Conservation (phyloP, 2,888 invertebrate genomes). For the Drosophila paranaensis region DNA sequence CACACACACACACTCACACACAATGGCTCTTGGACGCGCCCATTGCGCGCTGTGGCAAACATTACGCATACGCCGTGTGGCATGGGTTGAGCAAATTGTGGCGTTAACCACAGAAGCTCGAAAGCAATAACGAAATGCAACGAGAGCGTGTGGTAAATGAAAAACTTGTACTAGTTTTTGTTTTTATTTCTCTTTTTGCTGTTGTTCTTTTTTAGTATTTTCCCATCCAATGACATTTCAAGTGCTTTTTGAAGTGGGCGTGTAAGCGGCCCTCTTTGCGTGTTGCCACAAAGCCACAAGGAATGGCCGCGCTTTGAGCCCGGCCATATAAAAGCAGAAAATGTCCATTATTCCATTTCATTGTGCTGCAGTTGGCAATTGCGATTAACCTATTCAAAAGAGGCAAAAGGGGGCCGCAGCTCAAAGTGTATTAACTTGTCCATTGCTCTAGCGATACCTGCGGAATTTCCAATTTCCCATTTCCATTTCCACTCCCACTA, state of each 20-base stretch:
- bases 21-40: constrained; percentile 2
- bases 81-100: constrained; percentile 24
- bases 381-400: constrained; percentile 58
- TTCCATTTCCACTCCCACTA: too few species aligned
- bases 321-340: constrained; percentile 15
- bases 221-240: constrained; percentile 32
- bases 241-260: constrained; percentile 29
- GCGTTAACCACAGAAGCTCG: constrained; percentile 10
- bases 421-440: constrained; percentile 46
- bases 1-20: constrained; percentile 14
- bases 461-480: constrained; percentile 23
- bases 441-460: constrained; percentile 8
- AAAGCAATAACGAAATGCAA: constrained; percentile 40
- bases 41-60: constrained; percentile 4
- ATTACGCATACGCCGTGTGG: constrained; percentile 67
- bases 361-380: constrained; percentile 56
- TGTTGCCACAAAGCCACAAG: constrained; percentile 25
- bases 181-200: not conserved
- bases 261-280: constrained; percentile 28
- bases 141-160: constrained; percentile 10
- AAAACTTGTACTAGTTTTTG: constrained; percentile 26
- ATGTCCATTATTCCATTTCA: constrained; percentile 47
- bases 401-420: constrained; percentile 8
- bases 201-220: not conserved
- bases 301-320: not conserved